Conservation (phyloP, 1,140 invertebrate genomes). For the Brachionus plicatilis region DNA sequence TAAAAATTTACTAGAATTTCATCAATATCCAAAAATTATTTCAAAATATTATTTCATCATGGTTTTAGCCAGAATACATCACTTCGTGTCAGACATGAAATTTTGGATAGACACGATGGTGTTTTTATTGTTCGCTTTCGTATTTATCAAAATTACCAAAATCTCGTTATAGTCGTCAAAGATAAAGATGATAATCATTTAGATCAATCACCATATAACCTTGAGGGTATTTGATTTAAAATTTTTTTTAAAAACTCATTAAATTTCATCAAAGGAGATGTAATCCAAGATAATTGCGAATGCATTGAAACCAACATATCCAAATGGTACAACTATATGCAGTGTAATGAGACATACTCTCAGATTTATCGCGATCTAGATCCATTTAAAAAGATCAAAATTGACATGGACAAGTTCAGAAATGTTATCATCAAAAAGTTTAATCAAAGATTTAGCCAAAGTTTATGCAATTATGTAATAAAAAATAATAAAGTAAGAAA, state of each 20-base stretch:
- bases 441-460: constrained; percentile 69
- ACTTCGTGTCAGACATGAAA: constrained; percentile 60
- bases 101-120: constrained; percentile 75
- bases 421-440: constrained; percentile 63
- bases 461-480: constrained; percentile 82
- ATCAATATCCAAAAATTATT: constrained; percentile 41
- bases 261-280: constrained; percentile 59
- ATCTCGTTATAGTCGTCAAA: constrained; percentile 62
- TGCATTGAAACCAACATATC: constrained; percentile 66
- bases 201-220: constrained; percentile 64
- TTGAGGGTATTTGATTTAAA: constrained; percentile 59
- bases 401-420: constrained; percentile 69
- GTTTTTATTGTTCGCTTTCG: constrained; percentile 77
- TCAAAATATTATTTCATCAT: constrained; percentile 46
- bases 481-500: constrained; percentile 68
- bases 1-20: neutral
- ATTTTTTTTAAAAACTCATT: neutral
- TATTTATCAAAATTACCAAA: constrained; percentile 67
- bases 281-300: constrained; percentile 76
- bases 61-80: constrained; percentile 39
- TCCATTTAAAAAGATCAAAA: constrained; percentile 60
- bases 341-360: constrained; percentile 63
- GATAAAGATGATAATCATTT: constrained; percentile 66
- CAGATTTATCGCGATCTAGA: constrained; percentile 73
- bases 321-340: constrained; percentile 65